Conservation (phyloP, 2,888 invertebrate species). For the Drosophila aldrichi region DNA sequence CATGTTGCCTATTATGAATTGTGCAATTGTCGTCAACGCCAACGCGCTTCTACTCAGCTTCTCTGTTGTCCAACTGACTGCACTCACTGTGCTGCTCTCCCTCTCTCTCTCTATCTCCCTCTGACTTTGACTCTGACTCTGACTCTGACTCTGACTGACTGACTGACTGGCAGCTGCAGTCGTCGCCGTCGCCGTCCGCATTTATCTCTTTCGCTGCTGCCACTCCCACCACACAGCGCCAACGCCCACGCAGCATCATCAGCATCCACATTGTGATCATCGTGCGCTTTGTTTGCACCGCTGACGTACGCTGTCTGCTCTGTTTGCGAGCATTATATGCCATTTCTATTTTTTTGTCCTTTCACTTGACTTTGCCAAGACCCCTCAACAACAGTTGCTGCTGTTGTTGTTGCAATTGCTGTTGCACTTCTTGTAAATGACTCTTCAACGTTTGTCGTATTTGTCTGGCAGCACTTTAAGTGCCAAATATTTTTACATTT, state of each 20-base stretch:
- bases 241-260: slow-evolving; percentile 19
- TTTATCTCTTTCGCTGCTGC: slow-evolving; percentile 36
- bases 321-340: slow-evolving; percentile 62
- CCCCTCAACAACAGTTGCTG: slow-evolving; percentile 26
- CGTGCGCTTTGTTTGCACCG: slow-evolving; percentile 62
- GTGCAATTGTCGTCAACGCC: slow-evolving; percentile 78
- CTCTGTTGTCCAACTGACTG: slow-evolving; percentile 54
- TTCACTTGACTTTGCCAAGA: slow-evolving; percentile 48
- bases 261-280: slow-evolving; percentile 22
- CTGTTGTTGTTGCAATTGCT: slow-evolving; percentile 30
- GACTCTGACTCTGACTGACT: slow-evolving; percentile 39
- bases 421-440: slow-evolving; percentile 74
- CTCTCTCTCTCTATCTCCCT: background rate
- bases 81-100: slow-evolving; percentile 40
- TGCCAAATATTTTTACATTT: slow-evolving; percentile 80
- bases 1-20: slow-evolving; percentile 79
- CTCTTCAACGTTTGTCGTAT: slow-evolving; percentile 78
- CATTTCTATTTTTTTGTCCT: slow-evolving; percentile 52
- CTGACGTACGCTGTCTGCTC: slow-evolving; percentile 69
- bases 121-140: slow-evolving; percentile 11
- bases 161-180: slow-evolving; percentile 50
- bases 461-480: slow-evolving; percentile 79
- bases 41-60: slow-evolving; percentile 52
- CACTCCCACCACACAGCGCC: slow-evolving; percentile 4
- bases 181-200: slow-evolving; percentile 32